phyloP scores from a whole-genome alignment of 2,888 invertebrate species.

The Morpho deidamia region DNA sequence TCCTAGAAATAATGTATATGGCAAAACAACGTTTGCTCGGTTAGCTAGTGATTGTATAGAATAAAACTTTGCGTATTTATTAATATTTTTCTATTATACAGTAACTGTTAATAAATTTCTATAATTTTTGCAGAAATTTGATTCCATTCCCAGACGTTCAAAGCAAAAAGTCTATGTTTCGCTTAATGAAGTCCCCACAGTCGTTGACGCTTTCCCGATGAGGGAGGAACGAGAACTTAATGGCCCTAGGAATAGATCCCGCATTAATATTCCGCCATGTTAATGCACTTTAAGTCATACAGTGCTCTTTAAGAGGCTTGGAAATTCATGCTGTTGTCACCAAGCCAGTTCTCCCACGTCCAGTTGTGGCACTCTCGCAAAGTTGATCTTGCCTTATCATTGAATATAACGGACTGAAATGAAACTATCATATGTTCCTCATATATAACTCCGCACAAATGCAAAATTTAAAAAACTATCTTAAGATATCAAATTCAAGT shows the following conservation, averaged over 20 bases:
- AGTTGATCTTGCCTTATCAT: slow-evolving; percentile 36
- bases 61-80: neutral
- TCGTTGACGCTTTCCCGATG: slow-evolving; percentile 12
- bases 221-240: slow-evolving; percentile 34
- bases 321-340: slow-evolving; percentile 47
- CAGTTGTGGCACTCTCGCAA: slow-evolving; percentile 37
- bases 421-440: too few species aligned
- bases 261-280: slow-evolving; percentile 50
- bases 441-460: too few species aligned
- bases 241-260: slow-evolving; percentile 47
- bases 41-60: too few species aligned
- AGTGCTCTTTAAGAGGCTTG: slow-evolving; percentile 34
- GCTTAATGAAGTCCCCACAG: slow-evolving; percentile 21
- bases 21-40: too few species aligned
- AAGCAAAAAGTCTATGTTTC: slow-evolving; percentile 15
- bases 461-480: too few species aligned
- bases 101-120: neutral
- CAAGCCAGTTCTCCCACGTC: slow-evolving; percentile 71
- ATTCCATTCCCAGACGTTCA: slow-evolving; percentile 11
- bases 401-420: slow-evolving; percentile 51
- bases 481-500: too few species aligned
- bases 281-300: slow-evolving; percentile 42
- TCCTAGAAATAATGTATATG: too few species aligned
- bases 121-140: neutral
- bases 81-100: neutral